Conservation (phyloP, 2,113 vertebrate species). For the Balaenoptera acutorostrata region DNA sequence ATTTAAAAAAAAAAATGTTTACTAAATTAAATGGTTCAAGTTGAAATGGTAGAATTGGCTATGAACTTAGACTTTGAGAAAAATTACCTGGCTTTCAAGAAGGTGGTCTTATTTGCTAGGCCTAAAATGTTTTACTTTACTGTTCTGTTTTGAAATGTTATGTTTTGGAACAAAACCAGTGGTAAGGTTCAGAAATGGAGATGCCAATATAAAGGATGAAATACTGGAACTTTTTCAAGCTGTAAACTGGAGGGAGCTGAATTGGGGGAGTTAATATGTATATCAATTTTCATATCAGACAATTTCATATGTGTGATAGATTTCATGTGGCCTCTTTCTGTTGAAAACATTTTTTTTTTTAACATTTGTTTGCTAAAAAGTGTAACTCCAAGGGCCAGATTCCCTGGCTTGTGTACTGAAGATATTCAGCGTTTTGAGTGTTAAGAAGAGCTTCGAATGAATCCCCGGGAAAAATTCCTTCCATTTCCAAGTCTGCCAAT, state of each 20-base stretch:
- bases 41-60: conserved; percentile 54
- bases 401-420: conserved; percentile 71
- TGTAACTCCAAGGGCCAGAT: conserved; percentile 48
- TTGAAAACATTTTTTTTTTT: conserved; percentile 36
- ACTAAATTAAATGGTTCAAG: conserved; percentile 51
- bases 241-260: neutral
- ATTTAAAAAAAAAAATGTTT: conserved; percentile 14
- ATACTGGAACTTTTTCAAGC: conserved; percentile 5
- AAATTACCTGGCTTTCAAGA: conserved; percentile 57
- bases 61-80: conserved; percentile 52
- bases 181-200: conserved; percentile 62
- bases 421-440: conserved; percentile 58
- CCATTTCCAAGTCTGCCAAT: conserved; percentile 72
- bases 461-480: conserved; percentile 75
- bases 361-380: conserved; percentile 58
- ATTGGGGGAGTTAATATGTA: neutral
- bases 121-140: conserved; percentile 61
- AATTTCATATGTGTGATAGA: neutral
- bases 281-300: conserved; percentile 39
- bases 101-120: conserved; percentile 61
- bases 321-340: neutral
- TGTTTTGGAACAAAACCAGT: conserved; percentile 64
- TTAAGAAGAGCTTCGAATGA: conserved; percentile 68
- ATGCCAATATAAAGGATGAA: conserved; percentile 57
- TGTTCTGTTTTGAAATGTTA: conserved; percentile 66